Evolutionary conservation across 2,888 invertebrate species (phyloP), one percentile per base, ranked within the genome.

Genomic region (Enoplolaimus lenunculus): DNA sequence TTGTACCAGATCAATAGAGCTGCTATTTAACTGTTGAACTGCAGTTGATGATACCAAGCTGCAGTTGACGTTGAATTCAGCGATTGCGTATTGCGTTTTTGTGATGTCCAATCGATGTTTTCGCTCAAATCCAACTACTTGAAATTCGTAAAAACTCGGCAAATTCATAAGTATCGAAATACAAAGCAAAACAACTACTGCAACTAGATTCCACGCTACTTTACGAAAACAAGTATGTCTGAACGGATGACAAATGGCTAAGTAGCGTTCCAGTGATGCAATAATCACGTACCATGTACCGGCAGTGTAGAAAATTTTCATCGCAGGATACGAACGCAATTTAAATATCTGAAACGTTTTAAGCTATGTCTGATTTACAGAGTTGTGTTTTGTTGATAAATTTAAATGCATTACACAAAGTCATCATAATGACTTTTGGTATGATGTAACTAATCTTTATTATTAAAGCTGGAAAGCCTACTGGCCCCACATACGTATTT

Each of bases 191-290:
- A 28, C n/a, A 28, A 16, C 64, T 16, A 28, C 28, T 7, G 28
- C 7, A 62, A 62, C 7, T 31, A 31, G 30, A 28, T 30, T 62
- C 64, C 64, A 62, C 28, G 7, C 28, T 7, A 31, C 30, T 31
- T 62, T 7, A 28, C 33, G 29, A 31, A 62, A 31, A 13, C 7
- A 13, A 7, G 64, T 30, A 16, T 7, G 7, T 13, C 64, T 7
- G 28, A 62, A 62, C n/a, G 64, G 64, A 62, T 62, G 64, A 62
- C 64, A 62, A 13, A 62, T 28, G 7, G 64, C 64, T 62, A 62
- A 31, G n/a, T 62, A 62, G 29, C 64, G 64, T 28, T 62, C 64
- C 7, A n/a, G 7, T 28, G 64, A 62, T 13, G 64, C 64, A 13
- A 62, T 28, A 62, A 62, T n/a, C 7, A 62, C 64, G n/a, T 13